These are phyloP conservation scores for Papilio glaucus DNA, from an alignment of 1,140 invertebrate genomes.

Conservation along the genomic window DNA sequence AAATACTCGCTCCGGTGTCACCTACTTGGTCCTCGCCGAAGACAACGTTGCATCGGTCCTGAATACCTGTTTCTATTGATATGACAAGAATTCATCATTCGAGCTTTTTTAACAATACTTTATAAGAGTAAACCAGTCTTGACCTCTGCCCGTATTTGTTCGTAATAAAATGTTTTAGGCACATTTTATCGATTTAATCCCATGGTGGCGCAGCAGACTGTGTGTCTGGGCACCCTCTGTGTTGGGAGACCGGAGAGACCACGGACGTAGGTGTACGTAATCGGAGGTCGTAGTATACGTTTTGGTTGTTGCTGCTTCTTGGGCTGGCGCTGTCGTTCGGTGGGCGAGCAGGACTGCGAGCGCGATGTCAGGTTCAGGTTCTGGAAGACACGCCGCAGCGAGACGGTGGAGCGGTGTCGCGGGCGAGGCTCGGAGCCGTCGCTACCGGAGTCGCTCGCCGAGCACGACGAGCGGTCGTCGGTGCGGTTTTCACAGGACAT, in stretches of 20 bases:
- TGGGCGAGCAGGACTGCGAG: constrained; percentile 85
- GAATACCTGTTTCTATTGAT: constrained; percentile 69
- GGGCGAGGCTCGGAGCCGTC: constrained; percentile 83
- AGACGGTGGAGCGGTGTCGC: constrained; percentile 86
- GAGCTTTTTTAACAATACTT: constrained; percentile 67
- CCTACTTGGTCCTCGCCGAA: constrained; percentile 71
- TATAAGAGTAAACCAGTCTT: constrained; percentile 78
- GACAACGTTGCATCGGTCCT: constrained; percentile 57
- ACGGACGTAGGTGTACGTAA: constrained; percentile 90
- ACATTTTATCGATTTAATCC: constrained; percentile 71
- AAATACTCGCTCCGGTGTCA: constrained; percentile 33
- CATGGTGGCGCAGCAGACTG: constrained; percentile 62
- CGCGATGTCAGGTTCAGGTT: constrained; percentile 86
- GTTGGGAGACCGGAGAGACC: constrained; percentile 91
- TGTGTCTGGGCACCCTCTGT: constrained; percentile 87
- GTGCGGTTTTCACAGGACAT: constrained; percentile 70
- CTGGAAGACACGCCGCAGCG: constrained; percentile 88
- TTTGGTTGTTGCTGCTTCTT: constrained; percentile 87
- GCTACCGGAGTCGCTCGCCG: constrained; percentile 85
- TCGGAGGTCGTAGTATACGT: constrained; percentile 88
- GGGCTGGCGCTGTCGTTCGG: constrained; percentile 74
- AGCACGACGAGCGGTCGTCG: constrained; percentile 81
- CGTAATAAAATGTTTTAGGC: constrained; percentile 38
- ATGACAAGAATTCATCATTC: constrained; percentile 67
- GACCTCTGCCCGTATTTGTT: constrained; percentile 60